Evolutionary conservation across 2,797 vertebrate species (phyloP).

Genomic region (Sebastiscus albofasciatus): DNA sequence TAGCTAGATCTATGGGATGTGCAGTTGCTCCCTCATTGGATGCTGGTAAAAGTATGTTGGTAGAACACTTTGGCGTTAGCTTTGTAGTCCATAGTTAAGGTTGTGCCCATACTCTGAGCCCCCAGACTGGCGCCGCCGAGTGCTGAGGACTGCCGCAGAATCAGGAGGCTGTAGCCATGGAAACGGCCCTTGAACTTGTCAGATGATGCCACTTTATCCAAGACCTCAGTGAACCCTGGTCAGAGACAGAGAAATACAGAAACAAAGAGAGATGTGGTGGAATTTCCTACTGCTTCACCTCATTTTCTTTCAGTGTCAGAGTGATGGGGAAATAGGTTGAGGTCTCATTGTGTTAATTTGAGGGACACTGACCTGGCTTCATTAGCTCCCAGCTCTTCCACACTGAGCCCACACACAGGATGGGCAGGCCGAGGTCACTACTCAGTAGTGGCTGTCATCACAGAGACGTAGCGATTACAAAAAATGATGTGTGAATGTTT

Average conservation of each 20-base stretch:
- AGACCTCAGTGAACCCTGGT: constrained; percentile 86
- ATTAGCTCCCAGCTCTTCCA: constrained; percentile 95
- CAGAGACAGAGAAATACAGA: neutral
- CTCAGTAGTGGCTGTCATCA: constrained; percentile 82
- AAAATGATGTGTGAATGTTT: neutral
- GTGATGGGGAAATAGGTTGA: neutral
- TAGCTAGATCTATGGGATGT: neutral
- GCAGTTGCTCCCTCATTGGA: constrained; percentile 21
- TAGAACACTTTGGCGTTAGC: constrained; percentile 86
- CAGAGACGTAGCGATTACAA: neutral
- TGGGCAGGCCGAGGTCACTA: constrained; percentile 85
- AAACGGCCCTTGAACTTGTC: constrained; percentile 69
- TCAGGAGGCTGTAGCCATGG: constrained; percentile 87
- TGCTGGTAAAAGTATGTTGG: constrained; percentile 80
- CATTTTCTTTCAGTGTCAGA: neutral
- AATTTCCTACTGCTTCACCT: neutral
- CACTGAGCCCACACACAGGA: constrained; percentile 93
- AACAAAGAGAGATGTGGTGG: neutral
- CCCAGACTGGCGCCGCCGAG: constrained; percentile 89
- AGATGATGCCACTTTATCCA: constrained; percentile 69
- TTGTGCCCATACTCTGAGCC: constrained; percentile 74
- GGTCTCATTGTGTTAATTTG: accelerated
- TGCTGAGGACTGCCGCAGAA: constrained; percentile 85
- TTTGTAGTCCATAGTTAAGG: constrained; percentile 83
- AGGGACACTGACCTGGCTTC: constrained; percentile 81